phyloP scores from a whole-genome alignment of 2,113 vertebrate species.

The Paramisgurnus dabryanus region DNA sequence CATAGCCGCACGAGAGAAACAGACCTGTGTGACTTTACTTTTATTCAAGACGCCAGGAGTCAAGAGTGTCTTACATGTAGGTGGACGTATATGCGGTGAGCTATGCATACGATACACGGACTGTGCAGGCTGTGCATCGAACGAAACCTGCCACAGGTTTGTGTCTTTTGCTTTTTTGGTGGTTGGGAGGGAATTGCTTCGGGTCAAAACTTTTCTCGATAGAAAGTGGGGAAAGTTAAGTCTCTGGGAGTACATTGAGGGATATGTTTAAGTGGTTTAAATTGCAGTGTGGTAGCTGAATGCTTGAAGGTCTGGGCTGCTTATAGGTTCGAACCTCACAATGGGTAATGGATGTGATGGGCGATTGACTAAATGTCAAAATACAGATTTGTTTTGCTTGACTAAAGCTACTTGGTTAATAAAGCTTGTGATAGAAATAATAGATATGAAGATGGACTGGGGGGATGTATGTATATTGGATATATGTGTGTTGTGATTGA shows the following conservation, averaged over 20 bases:
- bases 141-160: conserved; percentile 86
- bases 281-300: neutral
- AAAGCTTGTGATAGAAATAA: conserved; percentile 1
- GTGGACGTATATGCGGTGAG: conserved; percentile 47
- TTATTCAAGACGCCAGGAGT: conserved; percentile 51
- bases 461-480: no score
- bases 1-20: conserved; percentile 72
- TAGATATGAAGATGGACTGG: neutral
- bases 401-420: neutral
- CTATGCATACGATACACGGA: conserved; percentile 88
- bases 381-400: no score
- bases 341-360: neutral
- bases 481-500: conserved; percentile 5
- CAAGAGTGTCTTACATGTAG: conserved; percentile 34
- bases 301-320: neutral
- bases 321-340: neutral
- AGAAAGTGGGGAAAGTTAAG: neutral
- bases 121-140: conserved; percentile 88
- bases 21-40: conserved; percentile 33
- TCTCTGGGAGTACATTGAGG: neutral
- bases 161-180: conserved; percentile 27
- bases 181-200: neutral
- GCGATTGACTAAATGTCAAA: neutral
- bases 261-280: neutral
- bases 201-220: neutral